Percentiles rank a stretch among this genome's conserved stretches.
These are phyloP conservation scores for Atherinosoma microstoma DNA, from an alignment of 2,797 vertebrate genomes.

Conservation along the genomic window DNA sequence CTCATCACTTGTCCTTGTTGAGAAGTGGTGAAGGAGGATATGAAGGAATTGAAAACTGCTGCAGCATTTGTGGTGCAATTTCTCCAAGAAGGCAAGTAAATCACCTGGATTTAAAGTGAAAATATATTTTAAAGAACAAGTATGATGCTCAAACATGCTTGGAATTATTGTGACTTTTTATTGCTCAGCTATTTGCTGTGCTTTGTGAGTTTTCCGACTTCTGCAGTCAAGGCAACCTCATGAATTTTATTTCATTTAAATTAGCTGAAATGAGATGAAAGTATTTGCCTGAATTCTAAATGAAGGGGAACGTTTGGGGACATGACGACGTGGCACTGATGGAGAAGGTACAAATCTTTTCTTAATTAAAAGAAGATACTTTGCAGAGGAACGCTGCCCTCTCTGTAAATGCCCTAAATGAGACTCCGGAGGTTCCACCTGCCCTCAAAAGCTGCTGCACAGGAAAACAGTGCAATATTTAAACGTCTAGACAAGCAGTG, in stretches of 20 bases:
- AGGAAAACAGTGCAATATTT: too few species aligned
- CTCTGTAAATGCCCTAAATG: conserved; percentile 32
- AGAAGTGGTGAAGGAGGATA: conserved; percentile 18
- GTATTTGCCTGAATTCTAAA: conserved; percentile 27
- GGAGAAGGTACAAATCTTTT: conserved; percentile 37
- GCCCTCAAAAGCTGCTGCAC: neutral
- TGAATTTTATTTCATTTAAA: conserved; percentile 54
- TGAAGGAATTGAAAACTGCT: conserved; percentile 7
- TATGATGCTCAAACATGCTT: neutral
- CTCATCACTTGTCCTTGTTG: conserved; percentile 1
- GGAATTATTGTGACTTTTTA: conserved; percentile 35
- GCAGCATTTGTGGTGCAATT: conserved; percentile 17
- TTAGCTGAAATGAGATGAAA: conserved; percentile 48
- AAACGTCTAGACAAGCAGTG: too few species aligned
- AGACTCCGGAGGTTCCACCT: conserved; percentile 9
- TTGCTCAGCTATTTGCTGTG: conserved; percentile 55
- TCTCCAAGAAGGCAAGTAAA: conserved; percentile 13
- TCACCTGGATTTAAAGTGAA: neutral
- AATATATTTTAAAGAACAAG: neutral
- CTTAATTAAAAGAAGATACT: conserved; percentile 57
- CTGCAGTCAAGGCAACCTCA: conserved; percentile 46
- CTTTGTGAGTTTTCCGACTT: conserved; percentile 42
- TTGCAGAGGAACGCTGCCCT: conserved; percentile 20
- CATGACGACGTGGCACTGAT: conserved; percentile 22
- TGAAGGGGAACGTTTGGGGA: conserved; percentile 42